Base-by-base conservation (phyloP, 2,888 invertebrate genomes). In the Abrostola triplasia region DNA sequence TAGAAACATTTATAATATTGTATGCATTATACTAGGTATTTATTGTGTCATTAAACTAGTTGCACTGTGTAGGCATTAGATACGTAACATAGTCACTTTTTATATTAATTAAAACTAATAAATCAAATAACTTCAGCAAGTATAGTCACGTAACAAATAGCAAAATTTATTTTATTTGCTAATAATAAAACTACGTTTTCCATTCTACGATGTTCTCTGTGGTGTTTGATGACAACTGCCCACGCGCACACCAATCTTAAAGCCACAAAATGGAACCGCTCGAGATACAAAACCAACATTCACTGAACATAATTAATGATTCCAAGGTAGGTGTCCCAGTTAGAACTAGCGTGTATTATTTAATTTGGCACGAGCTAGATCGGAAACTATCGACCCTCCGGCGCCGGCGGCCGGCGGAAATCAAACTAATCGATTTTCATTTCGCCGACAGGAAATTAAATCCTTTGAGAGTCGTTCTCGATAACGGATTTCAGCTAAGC, bases 371-470 rank as follows among this genome's bases (percentile, higher is more conserved):
- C 82, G 82, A 70, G 82, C 85, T 85, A 78, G 86, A 87, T 90
- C 92, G 92, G 92, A 91, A 93, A 91, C 93, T 92, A 92, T 90
- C 90, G 88, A 87, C 86, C 89, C 87, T 81, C 84, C 78, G 82
- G 84, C 87, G 86, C 84, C 86, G 85, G 79, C 86, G 87, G 88
- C 86, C 88, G 81, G 83, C 92, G 94, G 94, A 94, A 93, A 94
- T 94, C 90, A 88, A 94, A 93, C 94, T 94, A 94, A 94, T 94
- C 94, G 94, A 94, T 94, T 94, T 92, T 92, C 94, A 93, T 94
- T 94, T 90, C 89, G 87, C 83, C 88, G 89, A 87, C 93, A 93
- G 94, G 94, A 94, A 94, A 94, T 94, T 94, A 94, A 94, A 94
- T 93, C 94, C 93, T 94, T 94, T 93, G 92, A 91, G 92, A 92